phyloP scores from a whole-genome alignment of 2,888 invertebrate species.

The Nomada fabriciana region DNA sequence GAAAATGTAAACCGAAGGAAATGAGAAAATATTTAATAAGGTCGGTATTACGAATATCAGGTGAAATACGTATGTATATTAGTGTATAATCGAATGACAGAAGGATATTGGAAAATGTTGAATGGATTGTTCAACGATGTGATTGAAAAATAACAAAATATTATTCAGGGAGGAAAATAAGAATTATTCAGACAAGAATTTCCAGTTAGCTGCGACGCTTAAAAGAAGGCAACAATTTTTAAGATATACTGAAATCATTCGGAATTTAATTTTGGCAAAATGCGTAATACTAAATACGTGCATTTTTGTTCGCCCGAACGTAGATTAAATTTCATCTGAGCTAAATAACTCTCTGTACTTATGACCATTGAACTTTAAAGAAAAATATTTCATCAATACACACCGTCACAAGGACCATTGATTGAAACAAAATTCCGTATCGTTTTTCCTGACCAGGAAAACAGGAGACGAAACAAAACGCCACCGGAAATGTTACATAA shows the following conservation, averaged over 20 bases:
- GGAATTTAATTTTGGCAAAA: no score
- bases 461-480: not conserved
- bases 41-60: conserved; percentile 1
- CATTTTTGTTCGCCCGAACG: no score
- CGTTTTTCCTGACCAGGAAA: not conserved
- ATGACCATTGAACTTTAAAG: no score
- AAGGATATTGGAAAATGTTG: not conserved
- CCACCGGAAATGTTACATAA: not conserved
- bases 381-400: no score
- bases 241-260: no score
- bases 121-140: not conserved
- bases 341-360: no score
- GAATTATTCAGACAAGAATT: not conserved
- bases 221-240: no score
- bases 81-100: conserved; percentile 23
- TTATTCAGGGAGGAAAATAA: not conserved
- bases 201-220: no score
- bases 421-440: not conserved
- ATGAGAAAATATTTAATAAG: conserved; percentile 31
- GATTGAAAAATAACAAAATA: not conserved
- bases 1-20: conserved; percentile 17
- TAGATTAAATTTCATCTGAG: no score
- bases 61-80: conserved; percentile 8
- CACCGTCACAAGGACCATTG: not conserved
- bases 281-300: no score